These are phyloP conservation scores for Nanorana parkeri DNA, from an alignment of 2,113 vertebrate species.

Conservation along the genomic window DNA sequence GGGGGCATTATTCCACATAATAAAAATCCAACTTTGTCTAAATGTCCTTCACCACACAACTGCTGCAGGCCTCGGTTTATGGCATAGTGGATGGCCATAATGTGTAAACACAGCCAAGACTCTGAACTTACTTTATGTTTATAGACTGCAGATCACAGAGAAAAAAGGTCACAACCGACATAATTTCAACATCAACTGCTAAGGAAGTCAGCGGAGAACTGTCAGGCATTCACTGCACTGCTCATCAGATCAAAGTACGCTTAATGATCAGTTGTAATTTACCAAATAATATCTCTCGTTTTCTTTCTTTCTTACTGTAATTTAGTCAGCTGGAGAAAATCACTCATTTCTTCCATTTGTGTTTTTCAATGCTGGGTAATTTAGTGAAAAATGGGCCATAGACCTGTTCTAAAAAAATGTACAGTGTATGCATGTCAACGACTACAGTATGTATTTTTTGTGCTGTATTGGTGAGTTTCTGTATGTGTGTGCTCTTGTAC, in stretches of 20 bases:
- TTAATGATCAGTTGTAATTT: conserved; percentile 37
- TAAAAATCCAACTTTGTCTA: neutral
- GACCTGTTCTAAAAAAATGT: conserved; percentile 6
- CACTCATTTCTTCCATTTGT: conserved; percentile 39
- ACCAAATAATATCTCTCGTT: conserved; percentile 14
- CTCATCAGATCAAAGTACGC: conserved; percentile 32
- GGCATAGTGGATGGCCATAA: neutral
- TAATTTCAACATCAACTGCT: neutral
- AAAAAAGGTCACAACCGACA: conserved; percentile 14
- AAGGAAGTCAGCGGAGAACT: neutral
- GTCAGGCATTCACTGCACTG: conserved; percentile 2
- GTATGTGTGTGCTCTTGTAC: neutral
- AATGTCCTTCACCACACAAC: neutral
- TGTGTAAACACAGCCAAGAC: neutral
- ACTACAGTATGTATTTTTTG: neutral
- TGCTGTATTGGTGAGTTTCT: neutral
- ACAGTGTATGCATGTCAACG: neutral
- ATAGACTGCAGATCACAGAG: neutral
- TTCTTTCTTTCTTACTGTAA: conserved; percentile 31
- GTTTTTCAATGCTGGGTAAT: conserved; percentile 37
- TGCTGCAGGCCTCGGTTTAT: neutral
- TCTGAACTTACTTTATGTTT: neutral
- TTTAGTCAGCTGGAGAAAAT: conserved; percentile 47
- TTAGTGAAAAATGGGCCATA: conserved; percentile 32
- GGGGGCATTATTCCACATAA: no score